These are phyloP conservation scores for Brachyopa scutellaris DNA, from an alignment of 2,888 invertebrate species.

Conservation along the genomic window DNA sequence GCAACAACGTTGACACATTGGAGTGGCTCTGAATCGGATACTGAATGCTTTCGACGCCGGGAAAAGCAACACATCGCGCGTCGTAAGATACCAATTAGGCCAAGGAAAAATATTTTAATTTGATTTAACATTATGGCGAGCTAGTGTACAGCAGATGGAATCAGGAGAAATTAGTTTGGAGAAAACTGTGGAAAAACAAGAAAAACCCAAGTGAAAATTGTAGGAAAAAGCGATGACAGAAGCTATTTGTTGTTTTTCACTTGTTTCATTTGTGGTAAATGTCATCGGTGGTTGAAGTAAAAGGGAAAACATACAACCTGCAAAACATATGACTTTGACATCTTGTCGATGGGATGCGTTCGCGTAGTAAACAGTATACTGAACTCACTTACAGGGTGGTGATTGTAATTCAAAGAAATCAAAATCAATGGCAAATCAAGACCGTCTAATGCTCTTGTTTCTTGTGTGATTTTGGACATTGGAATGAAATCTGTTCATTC, in stretches of 20 bases:
- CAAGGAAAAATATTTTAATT: conserved; percentile 83
- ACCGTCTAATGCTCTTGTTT: no score
- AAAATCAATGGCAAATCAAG: no score
- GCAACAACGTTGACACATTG: conserved; percentile 84
- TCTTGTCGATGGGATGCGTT: not conserved
- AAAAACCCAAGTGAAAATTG: conserved; percentile 32
- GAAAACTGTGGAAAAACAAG: conserved; percentile 25
- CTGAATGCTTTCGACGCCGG: conserved; percentile 82
- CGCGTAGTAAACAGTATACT: not conserved
- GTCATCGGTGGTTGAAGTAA: not conserved
- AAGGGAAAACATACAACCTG: not conserved
- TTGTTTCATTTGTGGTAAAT: conserved; percentile 40
- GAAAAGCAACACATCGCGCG: conserved; percentile 86
- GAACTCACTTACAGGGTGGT: conserved; percentile 30
- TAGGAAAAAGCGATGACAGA: conserved; percentile 39
- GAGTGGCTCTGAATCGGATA: conserved; percentile 84
- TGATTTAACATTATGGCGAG: conserved; percentile 82
- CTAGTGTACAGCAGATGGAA: conserved; percentile 1
- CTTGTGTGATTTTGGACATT: no score
- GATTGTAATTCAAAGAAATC: no score
- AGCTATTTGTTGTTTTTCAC: conserved; percentile 55
- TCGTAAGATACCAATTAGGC: conserved; percentile 83
- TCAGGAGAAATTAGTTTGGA: not conserved
- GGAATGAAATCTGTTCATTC: no score
- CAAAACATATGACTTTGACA: conserved; percentile 54